Conservation (phyloP, 2,113 vertebrate species). For the Nothobranchius furzeri region DNA sequence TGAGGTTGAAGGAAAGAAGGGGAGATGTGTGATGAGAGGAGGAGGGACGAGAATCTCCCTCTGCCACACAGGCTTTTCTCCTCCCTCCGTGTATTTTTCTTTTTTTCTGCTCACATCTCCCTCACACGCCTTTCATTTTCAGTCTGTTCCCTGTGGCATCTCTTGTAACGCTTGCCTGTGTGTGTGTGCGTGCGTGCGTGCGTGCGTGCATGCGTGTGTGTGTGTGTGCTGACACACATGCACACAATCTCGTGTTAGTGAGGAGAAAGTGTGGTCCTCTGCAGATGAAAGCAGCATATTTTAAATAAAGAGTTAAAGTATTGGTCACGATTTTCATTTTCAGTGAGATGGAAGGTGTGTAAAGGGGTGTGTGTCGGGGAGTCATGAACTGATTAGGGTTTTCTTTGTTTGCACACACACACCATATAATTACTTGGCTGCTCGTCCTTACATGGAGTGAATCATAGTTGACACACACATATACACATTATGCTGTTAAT, state of each 20-base stretch:
- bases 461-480: slow-evolving; percentile 51
- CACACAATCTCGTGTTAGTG: not conserved
- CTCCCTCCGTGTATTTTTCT: slow-evolving; percentile 42
- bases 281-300: not conserved
- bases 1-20: slow-evolving; percentile 9
- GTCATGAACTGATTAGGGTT: slow-evolving; percentile 1
- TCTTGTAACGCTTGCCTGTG: slow-evolving; percentile 34
- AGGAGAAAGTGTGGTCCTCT: not conserved
- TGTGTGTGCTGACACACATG: not conserved
- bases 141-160: slow-evolving; percentile 55
- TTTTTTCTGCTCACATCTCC: slow-evolving; percentile 25
- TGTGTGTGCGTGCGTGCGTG: slow-evolving; percentile 1
- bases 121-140: slow-evolving; percentile 51
- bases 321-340: not conserved
- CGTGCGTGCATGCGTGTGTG: no score
- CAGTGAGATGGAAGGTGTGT: slow-evolving; percentile 1
- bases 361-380: slow-evolving; percentile 4
- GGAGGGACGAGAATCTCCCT: slow-evolving; percentile 72
- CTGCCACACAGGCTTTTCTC: slow-evolving; percentile 73
- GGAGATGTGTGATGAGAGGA: slow-evolving; percentile 21
- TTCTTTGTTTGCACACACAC: slow-evolving; percentile 68
- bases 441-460: slow-evolving; percentile 42
- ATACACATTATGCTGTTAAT: slow-evolving; percentile 54
- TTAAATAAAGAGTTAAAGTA: not conserved
- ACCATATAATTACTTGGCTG: slow-evolving; percentile 72